These are phyloP conservation scores for Melanerpes aurifrons DNA, from an alignment of 2,113 vertebrate genomes.

Conservation along the genomic window DNA sequence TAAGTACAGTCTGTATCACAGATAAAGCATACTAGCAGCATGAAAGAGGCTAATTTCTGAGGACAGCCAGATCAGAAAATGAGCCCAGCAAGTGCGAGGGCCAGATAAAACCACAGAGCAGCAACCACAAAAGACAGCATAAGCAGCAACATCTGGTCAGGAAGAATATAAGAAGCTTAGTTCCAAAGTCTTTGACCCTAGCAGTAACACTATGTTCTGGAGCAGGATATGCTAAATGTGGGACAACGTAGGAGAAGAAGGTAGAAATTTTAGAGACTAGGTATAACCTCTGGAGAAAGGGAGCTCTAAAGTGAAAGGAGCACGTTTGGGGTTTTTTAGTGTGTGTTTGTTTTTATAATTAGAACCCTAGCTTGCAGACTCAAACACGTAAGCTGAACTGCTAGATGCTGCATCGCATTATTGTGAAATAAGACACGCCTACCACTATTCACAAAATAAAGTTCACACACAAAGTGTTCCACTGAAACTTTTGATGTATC, in stretches of 20 bases:
- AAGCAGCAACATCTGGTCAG: neutral
- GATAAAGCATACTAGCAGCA: neutral
- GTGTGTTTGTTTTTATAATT: neutral
- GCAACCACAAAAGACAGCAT: neutral
- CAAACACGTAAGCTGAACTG: neutral
- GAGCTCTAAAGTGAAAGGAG: neutral
- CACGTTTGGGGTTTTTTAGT: too few species aligned
- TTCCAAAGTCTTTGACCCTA: neutral
- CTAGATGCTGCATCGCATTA: neutral
- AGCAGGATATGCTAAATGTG: neutral
- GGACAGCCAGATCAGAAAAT: neutral
- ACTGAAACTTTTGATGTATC: neutral
- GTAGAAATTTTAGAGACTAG: neutral
- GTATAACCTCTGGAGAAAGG: neutral
- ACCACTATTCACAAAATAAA: neutral
- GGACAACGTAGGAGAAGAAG: neutral
- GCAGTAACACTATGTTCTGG: neutral
- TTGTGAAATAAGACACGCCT: neutral
- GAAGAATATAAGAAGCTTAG: neutral
- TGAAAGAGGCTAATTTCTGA: neutral
- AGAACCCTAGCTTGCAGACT: neutral
- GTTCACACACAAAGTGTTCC: neutral
- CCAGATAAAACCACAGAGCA: neutral
- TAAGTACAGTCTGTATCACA: neutral
- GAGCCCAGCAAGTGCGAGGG: neutral